A percentile compares a stretch with the other conserved stretches of the same genome.
phyloP scores from a whole-genome alignment of 2,888 invertebrate genomes.

The Sepiola atlantica region DNA sequence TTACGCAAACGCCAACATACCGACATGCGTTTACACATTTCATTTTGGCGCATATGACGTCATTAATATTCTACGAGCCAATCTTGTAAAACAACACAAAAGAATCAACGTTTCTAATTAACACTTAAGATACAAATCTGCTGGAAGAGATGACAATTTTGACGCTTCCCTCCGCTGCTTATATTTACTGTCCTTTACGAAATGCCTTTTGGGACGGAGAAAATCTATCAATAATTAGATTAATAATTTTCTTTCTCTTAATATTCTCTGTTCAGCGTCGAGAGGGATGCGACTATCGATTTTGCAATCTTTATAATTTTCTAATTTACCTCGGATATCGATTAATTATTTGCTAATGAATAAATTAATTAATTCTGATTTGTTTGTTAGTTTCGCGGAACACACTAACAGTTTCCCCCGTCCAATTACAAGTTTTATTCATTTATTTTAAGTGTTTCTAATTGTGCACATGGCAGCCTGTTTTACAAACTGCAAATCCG shows the following conservation, averaged over 20 bases:
- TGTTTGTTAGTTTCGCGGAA: not conserved
- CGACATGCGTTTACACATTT: constrained; percentile 32
- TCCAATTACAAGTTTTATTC: not conserved
- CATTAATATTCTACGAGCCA: not conserved
- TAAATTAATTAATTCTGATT: constrained; percentile 32
- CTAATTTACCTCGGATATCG: not conserved
- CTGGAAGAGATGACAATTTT: not conserved
- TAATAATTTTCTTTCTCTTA: not conserved
- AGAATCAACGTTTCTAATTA: not conserved
- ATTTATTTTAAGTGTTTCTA: not conserved
- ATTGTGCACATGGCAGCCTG: not conserved
- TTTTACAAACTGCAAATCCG: constrained; percentile 32
- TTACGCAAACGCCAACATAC: not conserved
- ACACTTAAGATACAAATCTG: not conserved
- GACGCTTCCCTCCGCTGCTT: not conserved
- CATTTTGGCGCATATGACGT: not conserved
- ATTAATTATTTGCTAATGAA: constrained; percentile 32
- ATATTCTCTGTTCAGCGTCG: not conserved
- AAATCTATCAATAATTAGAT: not conserved
- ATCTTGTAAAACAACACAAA: not conserved
- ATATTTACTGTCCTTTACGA: not conserved
- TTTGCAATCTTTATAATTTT: constrained; percentile 8
- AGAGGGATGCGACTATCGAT: not conserved
- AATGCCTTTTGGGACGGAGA: not conserved
- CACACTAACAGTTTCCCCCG: not conserved